Evolutionary conservation across 2,797 vertebrate species (phyloP).

Genomic region (Tolypeutes matacus): DNA sequence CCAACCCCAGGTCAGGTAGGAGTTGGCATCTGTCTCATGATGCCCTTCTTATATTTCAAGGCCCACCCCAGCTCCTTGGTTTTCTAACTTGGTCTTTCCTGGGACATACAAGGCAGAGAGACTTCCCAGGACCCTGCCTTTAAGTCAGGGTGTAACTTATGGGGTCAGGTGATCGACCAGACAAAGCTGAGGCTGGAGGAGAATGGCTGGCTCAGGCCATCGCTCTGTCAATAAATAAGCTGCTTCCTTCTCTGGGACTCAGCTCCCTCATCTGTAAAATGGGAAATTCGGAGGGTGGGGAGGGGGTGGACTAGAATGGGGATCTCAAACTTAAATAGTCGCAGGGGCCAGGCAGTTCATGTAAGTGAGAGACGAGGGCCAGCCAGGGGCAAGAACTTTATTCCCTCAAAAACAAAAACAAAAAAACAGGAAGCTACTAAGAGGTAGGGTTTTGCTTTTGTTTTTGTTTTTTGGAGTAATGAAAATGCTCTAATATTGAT

Average conservation of each 20-base stretch:
- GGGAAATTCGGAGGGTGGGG: background rate
- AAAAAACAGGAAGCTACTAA: too few species aligned
- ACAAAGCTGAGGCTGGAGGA: background rate
- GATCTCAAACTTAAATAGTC: background rate
- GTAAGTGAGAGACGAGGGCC: background rate
- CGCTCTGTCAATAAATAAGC: background rate
- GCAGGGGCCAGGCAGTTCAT: background rate
- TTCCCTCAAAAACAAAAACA: background rate
- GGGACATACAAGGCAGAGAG: too few species aligned
- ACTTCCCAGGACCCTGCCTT: background rate
- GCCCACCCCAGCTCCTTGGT: background rate
- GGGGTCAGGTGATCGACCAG: background rate
- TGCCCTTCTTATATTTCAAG: background rate
- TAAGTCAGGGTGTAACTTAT: too few species aligned
- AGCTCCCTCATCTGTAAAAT: background rate
- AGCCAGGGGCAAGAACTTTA: background rate
- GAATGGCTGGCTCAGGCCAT: background rate
- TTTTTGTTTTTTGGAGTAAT: too few species aligned
- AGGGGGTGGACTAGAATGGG: background rate
- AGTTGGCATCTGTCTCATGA: background rate
- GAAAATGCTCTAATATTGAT: too few species aligned
- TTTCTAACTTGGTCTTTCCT: background rate
- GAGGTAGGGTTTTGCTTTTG: too few species aligned
- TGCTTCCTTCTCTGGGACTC: background rate
- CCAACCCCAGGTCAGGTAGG: background rate